Conservation (phyloP, 2,797 vertebrate genomes). For the Pangasius krempfi region DNA sequence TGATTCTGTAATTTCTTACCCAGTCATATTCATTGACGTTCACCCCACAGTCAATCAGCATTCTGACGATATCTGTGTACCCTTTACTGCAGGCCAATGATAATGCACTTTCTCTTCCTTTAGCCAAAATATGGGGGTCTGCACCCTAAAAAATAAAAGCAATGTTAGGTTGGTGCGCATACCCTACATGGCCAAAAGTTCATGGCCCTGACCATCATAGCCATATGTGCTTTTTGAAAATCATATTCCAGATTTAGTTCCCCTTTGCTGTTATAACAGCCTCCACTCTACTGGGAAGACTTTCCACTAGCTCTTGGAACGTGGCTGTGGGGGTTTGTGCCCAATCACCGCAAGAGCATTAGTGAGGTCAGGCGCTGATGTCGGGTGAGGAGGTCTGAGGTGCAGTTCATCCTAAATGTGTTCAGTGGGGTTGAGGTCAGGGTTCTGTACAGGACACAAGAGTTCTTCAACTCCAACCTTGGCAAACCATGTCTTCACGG, state of each 20-base stretch:
- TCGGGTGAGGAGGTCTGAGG: neutral
- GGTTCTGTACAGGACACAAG: neutral
- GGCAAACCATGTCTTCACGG: neutral
- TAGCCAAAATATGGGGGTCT: constrained; percentile 92
- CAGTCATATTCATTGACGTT: constrained; percentile 98
- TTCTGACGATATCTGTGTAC: constrained; percentile 96
- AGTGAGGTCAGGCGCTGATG: neutral
- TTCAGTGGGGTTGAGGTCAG: neutral
- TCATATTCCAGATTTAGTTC: neutral
- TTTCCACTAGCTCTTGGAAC: neutral
- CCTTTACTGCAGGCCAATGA: constrained; percentile 97
- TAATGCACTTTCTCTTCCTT: constrained; percentile 93
- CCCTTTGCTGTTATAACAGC: neutral
- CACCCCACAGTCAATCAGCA: constrained; percentile 96
- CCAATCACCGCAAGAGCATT: neutral
- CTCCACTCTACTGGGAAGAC: neutral
- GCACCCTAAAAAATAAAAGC: constrained; percentile 78
- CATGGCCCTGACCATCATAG: neutral
- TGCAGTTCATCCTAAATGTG: neutral
- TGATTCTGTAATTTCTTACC: constrained; percentile 75
- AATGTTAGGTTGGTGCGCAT: neutral
- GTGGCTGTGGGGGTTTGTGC: neutral
- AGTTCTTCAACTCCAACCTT: neutral
- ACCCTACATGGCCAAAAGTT: neutral
- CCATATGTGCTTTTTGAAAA: neutral